phyloP scores from a whole-genome alignment of 2,113 vertebrate genomes.

The Brachionichthys hirsutus region DNA sequence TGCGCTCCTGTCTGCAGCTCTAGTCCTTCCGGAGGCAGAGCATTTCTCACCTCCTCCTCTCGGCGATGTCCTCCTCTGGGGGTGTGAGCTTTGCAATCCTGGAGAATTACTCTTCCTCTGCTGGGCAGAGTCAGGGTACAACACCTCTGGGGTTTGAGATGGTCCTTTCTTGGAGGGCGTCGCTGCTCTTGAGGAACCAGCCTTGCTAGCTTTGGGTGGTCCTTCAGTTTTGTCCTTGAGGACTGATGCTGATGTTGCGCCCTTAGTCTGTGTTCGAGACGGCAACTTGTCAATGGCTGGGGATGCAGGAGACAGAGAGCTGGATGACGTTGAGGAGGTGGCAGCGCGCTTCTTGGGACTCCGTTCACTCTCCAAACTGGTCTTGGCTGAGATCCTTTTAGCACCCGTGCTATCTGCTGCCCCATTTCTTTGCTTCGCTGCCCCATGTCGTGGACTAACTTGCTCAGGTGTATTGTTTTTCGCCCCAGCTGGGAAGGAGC shows the following conservation, averaged over 20 bases:
- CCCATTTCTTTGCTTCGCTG: constrained; percentile 76
- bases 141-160: constrained; percentile 73
- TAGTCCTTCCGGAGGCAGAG: constrained; percentile 63
- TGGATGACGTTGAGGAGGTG: constrained; percentile 80
- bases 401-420: constrained; percentile 56
- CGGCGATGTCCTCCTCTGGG: constrained; percentile 73
- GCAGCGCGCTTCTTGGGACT: constrained; percentile 81
- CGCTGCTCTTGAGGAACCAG: constrained; percentile 73
- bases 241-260: constrained; percentile 43
- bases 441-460: constrained; percentile 79
- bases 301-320: constrained; percentile 72
- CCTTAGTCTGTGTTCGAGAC: constrained; percentile 71
- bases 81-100: constrained; percentile 68
- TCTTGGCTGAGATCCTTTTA: constrained; percentile 78
- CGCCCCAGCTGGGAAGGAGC: constrained; percentile 76
- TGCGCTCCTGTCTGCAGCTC: constrained; percentile 81
- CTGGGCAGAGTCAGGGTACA: constrained; percentile 44
- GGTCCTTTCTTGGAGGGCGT: constrained; percentile 81
- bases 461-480: constrained; percentile 89
- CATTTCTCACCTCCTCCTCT: constrained; percentile 70
- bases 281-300: constrained; percentile 54
- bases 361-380: constrained; percentile 77
- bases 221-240: constrained; percentile 77
- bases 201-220: constrained; percentile 76
- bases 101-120: constrained; percentile 80